Evolutionary conservation across 2,113 vertebrate genomes (phyloP).

Genomic region (Colinus virginianus): DNA sequence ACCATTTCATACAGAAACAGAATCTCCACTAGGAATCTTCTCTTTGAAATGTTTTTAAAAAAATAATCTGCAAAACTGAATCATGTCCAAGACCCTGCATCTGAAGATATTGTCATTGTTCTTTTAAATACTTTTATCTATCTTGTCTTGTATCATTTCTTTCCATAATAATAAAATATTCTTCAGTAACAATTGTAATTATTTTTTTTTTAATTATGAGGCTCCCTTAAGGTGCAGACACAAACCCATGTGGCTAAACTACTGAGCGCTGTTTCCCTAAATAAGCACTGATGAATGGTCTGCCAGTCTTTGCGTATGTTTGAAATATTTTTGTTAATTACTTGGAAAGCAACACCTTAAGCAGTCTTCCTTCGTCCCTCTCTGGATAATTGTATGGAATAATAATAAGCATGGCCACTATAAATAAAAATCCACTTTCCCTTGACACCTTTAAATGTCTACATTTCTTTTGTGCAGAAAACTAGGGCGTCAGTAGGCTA

Average conservation of each 20-base stretch:
- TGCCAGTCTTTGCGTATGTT: not conserved
- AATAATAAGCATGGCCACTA: constrained; percentile 15
- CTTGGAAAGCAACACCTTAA: constrained; percentile 49
- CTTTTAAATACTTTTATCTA: not conserved
- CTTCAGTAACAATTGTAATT: not conserved
- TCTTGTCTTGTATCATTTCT: not conserved
- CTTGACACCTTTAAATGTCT: constrained; percentile 17
- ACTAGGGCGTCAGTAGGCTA: constrained; percentile 13
- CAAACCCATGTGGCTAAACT: constrained; percentile 2
- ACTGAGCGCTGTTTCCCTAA: constrained; percentile 1
- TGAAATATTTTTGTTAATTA: constrained; percentile 60
- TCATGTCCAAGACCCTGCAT: not conserved
- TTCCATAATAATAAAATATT: constrained; percentile 15
- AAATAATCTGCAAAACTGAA: not conserved
- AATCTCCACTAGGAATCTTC: not conserved
- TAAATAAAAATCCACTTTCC: constrained; percentile 61
- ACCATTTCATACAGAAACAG: not conserved
- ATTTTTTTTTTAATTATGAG: constrained; percentile 19
- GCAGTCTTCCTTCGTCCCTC: not conserved
- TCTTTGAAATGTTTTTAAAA: not conserved
- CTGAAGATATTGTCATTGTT: rapidly evolving
- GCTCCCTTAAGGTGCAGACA: not conserved
- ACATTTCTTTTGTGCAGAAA: constrained; percentile 6
- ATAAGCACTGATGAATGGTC: constrained; percentile 20
- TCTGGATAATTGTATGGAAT: constrained; percentile 32